phyloP scores from a whole-genome alignment of 2,888 invertebrate genomes.

The Himalopsyche tibetana region DNA sequence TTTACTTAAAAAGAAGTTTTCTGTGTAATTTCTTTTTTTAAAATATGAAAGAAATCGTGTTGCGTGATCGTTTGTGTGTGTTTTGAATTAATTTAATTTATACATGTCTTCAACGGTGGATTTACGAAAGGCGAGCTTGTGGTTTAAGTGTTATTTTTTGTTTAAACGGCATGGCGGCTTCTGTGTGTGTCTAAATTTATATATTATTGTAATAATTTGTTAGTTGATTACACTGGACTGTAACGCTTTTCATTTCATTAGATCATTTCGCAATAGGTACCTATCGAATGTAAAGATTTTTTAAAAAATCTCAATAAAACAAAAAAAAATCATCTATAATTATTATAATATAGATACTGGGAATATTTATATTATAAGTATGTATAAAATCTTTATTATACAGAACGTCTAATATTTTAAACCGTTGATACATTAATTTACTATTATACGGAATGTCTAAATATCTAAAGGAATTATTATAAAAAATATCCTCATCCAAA shows the following conservation, averaged over 20 bases:
- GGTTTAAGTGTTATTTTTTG: not conserved
- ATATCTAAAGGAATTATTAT: no score
- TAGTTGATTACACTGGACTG: slow-evolving; percentile 8
- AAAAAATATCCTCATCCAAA: no score
- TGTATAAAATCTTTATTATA: slow-evolving; percentile 33
- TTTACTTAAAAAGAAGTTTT: no score
- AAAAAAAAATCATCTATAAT: slow-evolving; percentile 30
- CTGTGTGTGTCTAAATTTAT: slow-evolving; percentile 30
- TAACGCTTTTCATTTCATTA: slow-evolving; percentile 36
- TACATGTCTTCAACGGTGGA: not conserved
- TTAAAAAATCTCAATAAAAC: slow-evolving; percentile 39
- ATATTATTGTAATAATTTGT: slow-evolving; percentile 35
- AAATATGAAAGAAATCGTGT: no score
- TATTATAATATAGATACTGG: slow-evolving; percentile 14
- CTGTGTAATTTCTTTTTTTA: no score
- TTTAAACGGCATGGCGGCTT: not conserved
- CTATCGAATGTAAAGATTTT: slow-evolving; percentile 39
- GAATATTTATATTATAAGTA: slow-evolving; percentile 40
- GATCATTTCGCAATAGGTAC: slow-evolving; percentile 40
- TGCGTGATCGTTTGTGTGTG: no score
- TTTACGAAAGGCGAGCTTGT: not conserved
- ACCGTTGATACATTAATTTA: not conserved
- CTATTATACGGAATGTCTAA: no score
- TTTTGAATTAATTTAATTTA: no score
- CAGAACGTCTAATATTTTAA: slow-evolving; percentile 7